These are phyloP conservation scores for Tinea trinotella DNA, from an alignment of 2,888 invertebrate genomes.

Conservation along the genomic window DNA sequence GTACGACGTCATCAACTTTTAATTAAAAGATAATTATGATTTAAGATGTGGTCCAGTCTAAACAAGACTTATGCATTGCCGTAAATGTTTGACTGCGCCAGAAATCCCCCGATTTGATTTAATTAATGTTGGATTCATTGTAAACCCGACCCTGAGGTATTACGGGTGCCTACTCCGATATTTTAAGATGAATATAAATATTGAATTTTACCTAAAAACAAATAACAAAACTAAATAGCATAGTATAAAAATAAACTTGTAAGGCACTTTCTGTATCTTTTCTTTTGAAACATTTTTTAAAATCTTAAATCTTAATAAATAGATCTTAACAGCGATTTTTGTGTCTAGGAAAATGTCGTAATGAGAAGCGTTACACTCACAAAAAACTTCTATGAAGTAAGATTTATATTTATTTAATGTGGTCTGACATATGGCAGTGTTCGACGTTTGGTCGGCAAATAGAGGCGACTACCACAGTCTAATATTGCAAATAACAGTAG, in stretches of 20 bases:
- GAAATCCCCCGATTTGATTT: no score
- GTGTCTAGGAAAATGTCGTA: not conserved
- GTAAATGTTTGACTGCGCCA: no score
- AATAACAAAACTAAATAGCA: constrained; percentile 43
- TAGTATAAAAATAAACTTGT: constrained; percentile 62
- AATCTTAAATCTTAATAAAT: not conserved
- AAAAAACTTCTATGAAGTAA: not conserved
- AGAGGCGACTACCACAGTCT: no score
- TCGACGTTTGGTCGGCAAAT: no score
- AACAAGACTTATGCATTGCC: no score
- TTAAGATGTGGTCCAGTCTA: no score
- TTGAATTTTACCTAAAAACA: not conserved
- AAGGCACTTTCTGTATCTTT: constrained; percentile 67
- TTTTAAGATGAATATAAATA: not conserved
- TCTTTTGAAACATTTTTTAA: not conserved
- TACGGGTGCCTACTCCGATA: not conserved
- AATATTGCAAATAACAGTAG: no score
- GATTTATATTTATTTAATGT: no score
- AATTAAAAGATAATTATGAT: no score
- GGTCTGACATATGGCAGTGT: no score
- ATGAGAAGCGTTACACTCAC: not conserved
- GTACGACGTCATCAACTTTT: no score
- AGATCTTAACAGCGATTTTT: not conserved
- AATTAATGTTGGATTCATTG: no score
- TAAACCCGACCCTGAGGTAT: not conserved